Percentiles rank a stretch among this genome's conserved stretches.
phyloP scores from a whole-genome alignment of 1,140 invertebrate genomes.

The Aphaenogaster floridana region DNA sequence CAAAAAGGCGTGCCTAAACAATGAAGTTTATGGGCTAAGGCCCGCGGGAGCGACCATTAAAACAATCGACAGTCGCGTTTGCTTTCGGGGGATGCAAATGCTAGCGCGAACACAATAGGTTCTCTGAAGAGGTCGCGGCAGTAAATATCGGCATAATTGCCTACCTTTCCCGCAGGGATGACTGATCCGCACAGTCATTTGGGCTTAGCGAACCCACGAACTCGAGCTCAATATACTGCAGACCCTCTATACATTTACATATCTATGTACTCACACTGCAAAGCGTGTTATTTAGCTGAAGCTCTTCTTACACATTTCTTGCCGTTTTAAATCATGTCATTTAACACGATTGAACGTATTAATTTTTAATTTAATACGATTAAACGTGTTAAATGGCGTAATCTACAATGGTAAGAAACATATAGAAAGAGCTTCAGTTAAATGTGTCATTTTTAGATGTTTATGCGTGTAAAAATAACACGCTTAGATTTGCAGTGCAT shows the following conservation, averaged over 20 bases:
- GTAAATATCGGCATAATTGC: slow-evolving; percentile 85
- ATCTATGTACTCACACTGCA: not conserved
- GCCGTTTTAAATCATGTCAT: too few relatives aligned
- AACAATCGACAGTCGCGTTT: slow-evolving; percentile 83
- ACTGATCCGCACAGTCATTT: slow-evolving; percentile 20
- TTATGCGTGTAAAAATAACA: too few relatives aligned
- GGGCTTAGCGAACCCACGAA: not conserved
- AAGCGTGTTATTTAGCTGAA: too few relatives aligned
- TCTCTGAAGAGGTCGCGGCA: slow-evolving; percentile 79
- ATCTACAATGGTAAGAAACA: too few relatives aligned
- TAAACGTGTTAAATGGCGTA: too few relatives aligned
- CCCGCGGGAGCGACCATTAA: slow-evolving; percentile 81
- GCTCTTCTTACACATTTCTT: too few relatives aligned
- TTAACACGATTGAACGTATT: too few relatives aligned
- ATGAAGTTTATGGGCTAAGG: slow-evolving; percentile 83
- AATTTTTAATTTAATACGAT: too few relatives aligned
- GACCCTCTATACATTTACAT: not conserved
- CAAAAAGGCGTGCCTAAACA: slow-evolving; percentile 84
- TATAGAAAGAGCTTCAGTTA: too few relatives aligned
- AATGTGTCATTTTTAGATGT: too few relatives aligned
- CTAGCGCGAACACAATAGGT: slow-evolving; percentile 82
- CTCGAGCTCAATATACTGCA: not conserved
- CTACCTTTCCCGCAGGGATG: slow-evolving; percentile 65
- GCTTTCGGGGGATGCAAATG: slow-evolving; percentile 80
- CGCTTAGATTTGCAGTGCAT: too few relatives aligned